These are phyloP conservation scores for Muschampia plurimacula DNA, from an alignment of 2,888 invertebrate genomes.

Conservation along the genomic window DNA sequence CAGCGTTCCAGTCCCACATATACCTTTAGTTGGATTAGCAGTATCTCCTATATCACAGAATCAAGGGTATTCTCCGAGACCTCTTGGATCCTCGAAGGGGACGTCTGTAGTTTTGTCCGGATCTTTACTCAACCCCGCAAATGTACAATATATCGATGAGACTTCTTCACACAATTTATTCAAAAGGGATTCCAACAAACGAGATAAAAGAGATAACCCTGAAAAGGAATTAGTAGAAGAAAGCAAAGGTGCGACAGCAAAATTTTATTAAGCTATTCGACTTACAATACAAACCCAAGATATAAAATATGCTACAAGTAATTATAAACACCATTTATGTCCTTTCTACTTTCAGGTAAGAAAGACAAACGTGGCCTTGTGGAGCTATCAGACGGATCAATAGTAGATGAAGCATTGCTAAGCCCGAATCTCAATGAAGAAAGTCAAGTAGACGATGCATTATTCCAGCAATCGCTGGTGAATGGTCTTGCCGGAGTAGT, in stretches of 20 bases:
- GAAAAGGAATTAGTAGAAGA: constrained; percentile 71
- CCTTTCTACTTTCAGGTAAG: constrained; percentile 65
- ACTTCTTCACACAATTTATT: constrained; percentile 77
- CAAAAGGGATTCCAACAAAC: constrained; percentile 77
- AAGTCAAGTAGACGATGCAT: constrained; percentile 65
- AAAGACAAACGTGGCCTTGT: constrained; percentile 89
- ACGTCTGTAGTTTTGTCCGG: constrained; percentile 72
- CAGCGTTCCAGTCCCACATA: constrained; percentile 49
- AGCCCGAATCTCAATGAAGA: constrained; percentile 67
- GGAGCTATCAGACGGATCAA: constrained; percentile 88
- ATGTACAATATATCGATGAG: constrained; percentile 88
- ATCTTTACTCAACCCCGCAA: constrained; percentile 84
- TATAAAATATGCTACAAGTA: neutral
- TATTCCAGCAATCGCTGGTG: constrained; percentile 84
- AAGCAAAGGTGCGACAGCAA: constrained; percentile 27
- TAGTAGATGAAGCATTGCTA: constrained; percentile 87
- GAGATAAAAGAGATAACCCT: constrained; percentile 80
- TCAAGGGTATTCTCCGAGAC: constrained; percentile 53
- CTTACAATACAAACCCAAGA: neutral
- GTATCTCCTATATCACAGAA: constrained; percentile 54
- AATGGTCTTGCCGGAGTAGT: constrained; percentile 90
- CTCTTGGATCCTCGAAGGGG: constrained; percentile 64
- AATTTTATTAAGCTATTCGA: neutral
- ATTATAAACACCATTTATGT: neutral
- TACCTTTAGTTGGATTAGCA: constrained; percentile 52